Base-by-base conservation (phyloP, 2,888 invertebrate species). In the Pherbina coryleti region DNA sequence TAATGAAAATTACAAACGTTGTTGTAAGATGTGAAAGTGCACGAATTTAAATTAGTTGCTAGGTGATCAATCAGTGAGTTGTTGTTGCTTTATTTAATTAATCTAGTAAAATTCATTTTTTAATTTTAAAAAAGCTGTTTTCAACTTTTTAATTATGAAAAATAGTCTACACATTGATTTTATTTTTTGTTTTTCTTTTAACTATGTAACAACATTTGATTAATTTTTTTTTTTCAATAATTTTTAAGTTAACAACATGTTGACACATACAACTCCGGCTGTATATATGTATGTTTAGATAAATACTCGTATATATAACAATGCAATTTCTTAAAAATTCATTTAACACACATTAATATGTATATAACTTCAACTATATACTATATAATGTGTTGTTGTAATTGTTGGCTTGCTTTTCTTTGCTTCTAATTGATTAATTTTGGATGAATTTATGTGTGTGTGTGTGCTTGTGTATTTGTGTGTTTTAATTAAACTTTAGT, bases 381-480 rank as follows among this genome's bases (percentile, higher is more conserved):
- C 77, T 77, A 81, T 79, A 79, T 71, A 79, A 75, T 79, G 77
- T 72, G 71, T 76, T 57, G 31, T 19, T 49, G 49, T 55, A 37
- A 64, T 77, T 67, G 66, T 31, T 60, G 49, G 80, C 78, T 83
- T 80, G 79, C 81, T 81, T 84, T 81, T 84, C 79, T 60, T 66
- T 72, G 55, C 51, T 49, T 79, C 82, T 86, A 85, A 85, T 84
- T 84, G 83, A 85, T 77, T 83, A 80, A 82, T 85, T 85, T 80
- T 84, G 81, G 77, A 66, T 53, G 5, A 14, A 9, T 60, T 69
- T 37, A 67, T 72, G 71, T 55, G 62, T 76, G 78, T 72, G 37
- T 31, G 69, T 80, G 77, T 80, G 55, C 75, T 60, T 31, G 66
- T 22, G 53, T 14, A 34, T 70, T 19, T 14, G 66, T 19, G 66